Base-by-base conservation (phyloP, 2,113 vertebrate genomes). In the Brachyhypopomus gauderio region DNA sequence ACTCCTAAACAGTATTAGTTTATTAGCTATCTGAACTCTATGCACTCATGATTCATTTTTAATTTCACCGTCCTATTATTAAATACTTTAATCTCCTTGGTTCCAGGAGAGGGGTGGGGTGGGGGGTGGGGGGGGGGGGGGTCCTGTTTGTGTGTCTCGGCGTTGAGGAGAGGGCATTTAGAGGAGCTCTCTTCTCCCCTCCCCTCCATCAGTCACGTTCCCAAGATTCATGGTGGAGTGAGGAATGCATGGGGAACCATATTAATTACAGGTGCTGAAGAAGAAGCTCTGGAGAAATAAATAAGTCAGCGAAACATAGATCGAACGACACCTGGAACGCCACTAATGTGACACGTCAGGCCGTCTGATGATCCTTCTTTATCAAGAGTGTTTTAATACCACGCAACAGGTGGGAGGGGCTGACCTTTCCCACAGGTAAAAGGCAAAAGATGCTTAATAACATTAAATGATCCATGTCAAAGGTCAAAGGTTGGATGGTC, bases 1-100 rank as follows among this genome's bases (percentile, higher is more conserved):
- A 67, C 36, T 48, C 20, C 77, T 74, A 56, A 81, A 67, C 71
- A 38, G 36, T 76, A 70, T 76, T 81, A 66, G 45, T 67, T 75
- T 58, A 76, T 75, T 75, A 78, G 79, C 63, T 62, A 73, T 73
- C 55, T 59, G 23, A 36, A 23, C 52, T 23, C 64, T 23, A 6
- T 81, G 70, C 17, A 17, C 67, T 62, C 59, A 67, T 27, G 78
- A 60, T 60, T 48, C 23, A 79, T 69, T 78, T 74, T 85, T 78
- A 81, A 85, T 85, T 78, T 74, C 60, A 78, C 55, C 62, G 48
- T 67, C 75, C 16, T 63, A 72, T 74, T 70, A 81, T 77, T 66
- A 73, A 77, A 60, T 14, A 60, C 45, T 72, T 77, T 30, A 45
- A 80, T 34, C 52, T 70, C 72, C 36, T 75, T 60, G 45, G 59